Evolutionary conservation across 2,888 invertebrate species (phyloP).

Genomic region (Dynastes grantii): DNA sequence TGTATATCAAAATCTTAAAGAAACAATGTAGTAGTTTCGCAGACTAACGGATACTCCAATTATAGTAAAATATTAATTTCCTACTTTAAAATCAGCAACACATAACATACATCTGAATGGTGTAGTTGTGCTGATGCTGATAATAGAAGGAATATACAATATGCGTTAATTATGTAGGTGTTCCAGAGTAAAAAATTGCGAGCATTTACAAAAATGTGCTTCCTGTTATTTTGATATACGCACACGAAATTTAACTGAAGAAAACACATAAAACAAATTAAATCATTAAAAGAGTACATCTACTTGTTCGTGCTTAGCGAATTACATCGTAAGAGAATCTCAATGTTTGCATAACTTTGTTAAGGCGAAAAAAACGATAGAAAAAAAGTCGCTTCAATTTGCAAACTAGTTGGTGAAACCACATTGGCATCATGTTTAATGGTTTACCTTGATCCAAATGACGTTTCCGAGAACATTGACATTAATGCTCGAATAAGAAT

Average conservation of each 20-base stretch:
- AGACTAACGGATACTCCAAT: slow-evolving; percentile 19
- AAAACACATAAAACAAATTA: slow-evolving; percentile 23
- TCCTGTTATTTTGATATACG: slow-evolving; percentile 21
- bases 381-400: background rate
- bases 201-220: slow-evolving; percentile 11
- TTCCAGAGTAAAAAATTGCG: slow-evolving; percentile 22
- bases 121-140: background rate
- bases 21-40: too few relatives aligned
- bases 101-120: background rate
- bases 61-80: slow-evolving; percentile 37
- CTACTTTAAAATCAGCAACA: slow-evolving; percentile 23
- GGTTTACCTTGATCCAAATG: slow-evolving; percentile 28
- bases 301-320: background rate
- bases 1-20: too few relatives aligned
- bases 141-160: background rate
- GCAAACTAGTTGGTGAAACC: background rate
- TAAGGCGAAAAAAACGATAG: background rate
- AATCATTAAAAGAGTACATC: slow-evolving; percentile 4
- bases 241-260: slow-evolving; percentile 1
- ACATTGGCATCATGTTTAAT: background rate
- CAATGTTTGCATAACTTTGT: background rate
- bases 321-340: slow-evolving; percentile 1
- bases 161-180: too few relatives aligned
- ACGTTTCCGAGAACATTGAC: slow-evolving; percentile 21
- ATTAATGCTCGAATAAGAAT: slow-evolving; percentile 14